Evolutionary conservation across 2,113 vertebrate genomes (phyloP), one percentile per base, ranked within the genome.

Genomic region (Lutjanus erythropterus): DNA sequence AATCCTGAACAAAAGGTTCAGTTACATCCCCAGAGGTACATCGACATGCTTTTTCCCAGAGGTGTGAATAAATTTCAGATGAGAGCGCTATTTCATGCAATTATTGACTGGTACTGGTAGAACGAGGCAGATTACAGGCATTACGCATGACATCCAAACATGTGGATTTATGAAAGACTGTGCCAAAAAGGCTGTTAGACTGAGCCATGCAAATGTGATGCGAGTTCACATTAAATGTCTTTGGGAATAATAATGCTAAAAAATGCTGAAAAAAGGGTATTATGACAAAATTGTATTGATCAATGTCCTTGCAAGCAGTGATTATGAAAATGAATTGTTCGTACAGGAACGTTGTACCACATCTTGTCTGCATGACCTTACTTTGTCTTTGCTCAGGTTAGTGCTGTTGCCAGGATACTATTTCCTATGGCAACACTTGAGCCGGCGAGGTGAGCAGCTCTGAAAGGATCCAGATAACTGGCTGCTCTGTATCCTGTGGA

Each of bases 371-470:
- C 52, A 50, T 93, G 90, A 93, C 93, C 90, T 93, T 93, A 92
- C 91, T 90, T 91, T 91, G 91, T 90, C 87, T 93, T 92, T 93
- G 90, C 85, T 87, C 87, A 47, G 83, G 89, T 92, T 90, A 87
- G 70, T 78, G 87, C 92, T 89, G 95, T 95, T 95, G 94, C 94
- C 91, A 85, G 94, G 94, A 94, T 93, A 94, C 93, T 64, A 88
- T 93, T 94, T 94, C 91, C 92, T 85, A 77, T 94, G 85, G 91
- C 94, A 94, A 94, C 94, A 92, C 88, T 91, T 91, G 88, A 93
- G 90, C 81, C 6, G 2, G 52, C 68, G 72, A 93, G 89, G 93
- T 86, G 86, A 90, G 83, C 77, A 77, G 76, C 78, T 80, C 79
- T 89, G 87, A 88, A 86, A 88, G 71, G 71, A 91, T 82, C 50